Base-by-base conservation (phyloP, 2,113 vertebrate genomes). In the Planiliza haematocheilus region DNA sequence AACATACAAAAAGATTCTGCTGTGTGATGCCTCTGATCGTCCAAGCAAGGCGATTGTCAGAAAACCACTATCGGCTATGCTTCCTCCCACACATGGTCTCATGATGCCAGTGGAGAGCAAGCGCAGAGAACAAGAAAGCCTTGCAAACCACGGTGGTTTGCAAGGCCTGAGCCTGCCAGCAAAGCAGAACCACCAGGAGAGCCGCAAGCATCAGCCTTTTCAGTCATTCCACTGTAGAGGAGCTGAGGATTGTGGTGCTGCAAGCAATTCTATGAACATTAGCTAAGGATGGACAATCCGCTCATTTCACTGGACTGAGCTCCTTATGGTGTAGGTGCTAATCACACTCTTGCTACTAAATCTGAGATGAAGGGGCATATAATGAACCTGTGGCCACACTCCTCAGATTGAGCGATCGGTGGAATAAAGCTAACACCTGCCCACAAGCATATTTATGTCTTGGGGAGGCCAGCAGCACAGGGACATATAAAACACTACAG, bases 51-150 rank as follows among this genome's bases (percentile, higher is more conserved):
- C 57, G 58, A 80, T 70, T 13, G 53, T 76, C 63, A 56, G 24
- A 39, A 70, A 70, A 48, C 49, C 1, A 0, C 67, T 61, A 83
- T 71, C 43, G 63, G 42, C 50, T 46, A n/a, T 52, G 36, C 57
- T 46, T 11, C 70, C 63, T 81, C 59, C 71, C 64, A 73, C 74
- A 49, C 57, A 80, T 36, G 24, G 50, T 48, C 37, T 72, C 36
- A n/a, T 73, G 62, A 61, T 69, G 59, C 45, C 42, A 39, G 30
- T 59, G 48, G 38, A 67, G 50, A 77, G 37, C 6, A 24, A 81
- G 74, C 37, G 67, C 41, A 62, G 38, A 17, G 60, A 74, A 82
- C 55, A 67, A 67, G 58, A 84, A 75, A 51, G n/a, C 24, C 24
- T 30, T 30, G 24, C 24, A 30, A 30, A 30, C 24, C 24, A 30